Evolutionary conservation across 2,888 invertebrate genomes (phyloP).

Genomic region (Philopedon plagiatum): DNA sequence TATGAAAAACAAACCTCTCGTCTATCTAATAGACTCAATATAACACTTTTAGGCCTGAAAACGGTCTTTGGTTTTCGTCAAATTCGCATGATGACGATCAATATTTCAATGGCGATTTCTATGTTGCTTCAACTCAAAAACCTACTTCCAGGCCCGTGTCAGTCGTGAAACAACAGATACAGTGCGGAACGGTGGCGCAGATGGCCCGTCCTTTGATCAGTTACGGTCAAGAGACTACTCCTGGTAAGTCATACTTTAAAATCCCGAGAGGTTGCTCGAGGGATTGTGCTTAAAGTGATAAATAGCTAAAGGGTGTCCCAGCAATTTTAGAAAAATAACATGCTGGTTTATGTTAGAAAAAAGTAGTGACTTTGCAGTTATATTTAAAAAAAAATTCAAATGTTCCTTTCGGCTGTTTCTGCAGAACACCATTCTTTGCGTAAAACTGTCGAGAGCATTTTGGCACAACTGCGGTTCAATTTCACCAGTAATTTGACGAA

Average conservation of each 20-base stretch:
- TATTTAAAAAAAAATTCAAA: too few relatives aligned
- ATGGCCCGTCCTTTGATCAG: conserved; percentile 74
- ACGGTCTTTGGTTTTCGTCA: background rate
- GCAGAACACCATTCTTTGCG: too few relatives aligned
- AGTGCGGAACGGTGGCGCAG: conserved; percentile 69
- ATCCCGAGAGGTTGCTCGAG: too few relatives aligned
- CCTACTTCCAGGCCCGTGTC: conserved; percentile 45
- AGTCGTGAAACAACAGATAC: background rate
- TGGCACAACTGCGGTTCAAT: too few relatives aligned
- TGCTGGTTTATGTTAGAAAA: too few relatives aligned
- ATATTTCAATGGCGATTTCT: conserved; percentile 61
- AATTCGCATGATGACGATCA: conserved; percentile 47
- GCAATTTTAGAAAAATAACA: too few relatives aligned
- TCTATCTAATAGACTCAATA: background rate
- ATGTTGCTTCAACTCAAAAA: conserved; percentile 32
- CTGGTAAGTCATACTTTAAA: conserved; percentile 70
- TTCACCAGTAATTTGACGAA: too few relatives aligned
- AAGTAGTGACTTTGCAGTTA: too few relatives aligned
- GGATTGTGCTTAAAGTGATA: too few relatives aligned
- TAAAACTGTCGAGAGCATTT: too few relatives aligned
- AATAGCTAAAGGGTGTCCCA: too few relatives aligned
- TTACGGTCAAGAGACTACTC: conserved; percentile 73
- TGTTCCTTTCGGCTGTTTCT: too few relatives aligned
- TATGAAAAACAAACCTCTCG: background rate
- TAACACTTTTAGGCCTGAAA: conserved; percentile 23